Evolutionary conservation across 2,113 vertebrate genomes (phyloP).

Genomic region (Lampris incognitus): DNA sequence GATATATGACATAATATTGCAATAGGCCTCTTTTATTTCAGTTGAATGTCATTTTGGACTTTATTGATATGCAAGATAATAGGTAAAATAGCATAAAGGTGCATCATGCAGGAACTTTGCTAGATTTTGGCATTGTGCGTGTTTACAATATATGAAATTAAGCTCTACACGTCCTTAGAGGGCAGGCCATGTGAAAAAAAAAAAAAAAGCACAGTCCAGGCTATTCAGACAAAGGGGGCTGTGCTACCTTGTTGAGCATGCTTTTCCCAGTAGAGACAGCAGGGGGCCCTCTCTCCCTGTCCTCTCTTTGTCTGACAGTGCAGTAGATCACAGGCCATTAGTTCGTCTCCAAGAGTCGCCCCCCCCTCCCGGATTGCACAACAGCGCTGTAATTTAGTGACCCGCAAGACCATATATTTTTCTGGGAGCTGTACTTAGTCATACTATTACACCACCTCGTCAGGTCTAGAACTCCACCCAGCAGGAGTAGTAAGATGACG

Average conservation of each 20-base stretch:
- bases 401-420: conserved; percentile 40
- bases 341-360: conserved; percentile 34
- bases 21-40: background rate
- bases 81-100: conserved; percentile 9
- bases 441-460: conserved; percentile 10
- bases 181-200: background rate
- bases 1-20: conserved; percentile 13
- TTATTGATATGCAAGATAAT: conserved; percentile 20
- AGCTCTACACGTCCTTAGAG: conserved; percentile 13
- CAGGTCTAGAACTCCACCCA: conserved; percentile 10
- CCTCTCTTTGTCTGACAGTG: background rate
- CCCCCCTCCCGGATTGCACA: conserved; percentile 51
- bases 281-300: conserved; percentile 63
- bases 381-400: conserved; percentile 49
- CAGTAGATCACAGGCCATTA: conserved; percentile 9
- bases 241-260: background rate
- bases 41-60: conserved; percentile 33
- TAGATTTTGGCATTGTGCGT: conserved; percentile 18
- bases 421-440: conserved; percentile 30
- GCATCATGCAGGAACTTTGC: conserved; percentile 20
- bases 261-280: conserved; percentile 52
- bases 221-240: background rate
- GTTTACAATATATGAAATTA: conserved; percentile 36
- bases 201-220: background rate
- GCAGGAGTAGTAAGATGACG: conserved; percentile 8